phyloP scores from a whole-genome alignment of 2,113 vertebrate species.

The Daboia siamensis region DNA sequence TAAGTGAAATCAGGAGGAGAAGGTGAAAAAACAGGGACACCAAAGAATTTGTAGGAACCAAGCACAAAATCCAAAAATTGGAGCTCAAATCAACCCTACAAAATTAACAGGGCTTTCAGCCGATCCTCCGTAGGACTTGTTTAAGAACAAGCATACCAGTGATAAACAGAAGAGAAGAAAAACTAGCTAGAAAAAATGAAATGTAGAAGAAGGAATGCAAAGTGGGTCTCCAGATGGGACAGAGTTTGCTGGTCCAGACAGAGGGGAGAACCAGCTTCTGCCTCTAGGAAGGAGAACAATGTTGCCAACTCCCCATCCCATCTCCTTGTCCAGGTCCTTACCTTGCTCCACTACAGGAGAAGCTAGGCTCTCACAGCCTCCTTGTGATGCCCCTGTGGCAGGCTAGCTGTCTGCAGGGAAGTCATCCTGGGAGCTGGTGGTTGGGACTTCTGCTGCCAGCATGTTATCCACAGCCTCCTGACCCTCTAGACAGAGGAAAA shows the following conservation, averaged over 20 bases:
- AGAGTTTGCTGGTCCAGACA: background rate
- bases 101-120: background rate
- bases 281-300: background rate
- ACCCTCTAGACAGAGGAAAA: background rate
- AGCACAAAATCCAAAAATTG: background rate
- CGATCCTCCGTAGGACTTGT: background rate
- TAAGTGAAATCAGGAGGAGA: background rate
- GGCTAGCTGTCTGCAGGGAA: constrained; percentile 37
- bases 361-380: constrained; percentile 18
- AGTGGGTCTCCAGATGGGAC: background rate
- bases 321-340: constrained; percentile 20
- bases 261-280: background rate
- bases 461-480: background rate
- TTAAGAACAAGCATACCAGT: background rate
- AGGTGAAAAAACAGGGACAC: background rate
- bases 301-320: background rate
- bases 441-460: background rate
- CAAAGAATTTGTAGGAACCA: background rate
- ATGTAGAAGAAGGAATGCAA: background rate
- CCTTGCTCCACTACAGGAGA: constrained; percentile 46
- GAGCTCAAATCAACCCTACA: too few species aligned
- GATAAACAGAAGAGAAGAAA: background rate
- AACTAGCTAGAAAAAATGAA: background rate
- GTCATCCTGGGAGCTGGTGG: constrained; percentile 42
- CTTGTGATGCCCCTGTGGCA: constrained; percentile 23